Evolutionary conservation across 2,888 invertebrate genomes (phyloP).

Genomic region (Zaprionus obscuricornis): DNA sequence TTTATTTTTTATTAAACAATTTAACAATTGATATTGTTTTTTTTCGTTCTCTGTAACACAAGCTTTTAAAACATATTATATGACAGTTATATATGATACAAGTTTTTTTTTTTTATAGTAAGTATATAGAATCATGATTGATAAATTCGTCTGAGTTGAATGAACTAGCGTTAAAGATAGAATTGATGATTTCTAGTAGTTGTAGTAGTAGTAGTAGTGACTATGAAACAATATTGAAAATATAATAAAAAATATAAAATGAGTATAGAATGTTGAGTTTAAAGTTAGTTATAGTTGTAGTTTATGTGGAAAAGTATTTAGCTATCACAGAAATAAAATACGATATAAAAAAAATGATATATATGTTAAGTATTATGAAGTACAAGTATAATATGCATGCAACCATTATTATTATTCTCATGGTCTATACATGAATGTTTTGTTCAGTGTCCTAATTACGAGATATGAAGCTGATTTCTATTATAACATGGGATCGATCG

Average conservation of each 20-base stretch:
- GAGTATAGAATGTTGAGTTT: slow-evolving; percentile 12
- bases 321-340: slow-evolving; percentile 76
- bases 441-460: slow-evolving; percentile 72
- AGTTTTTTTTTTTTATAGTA: slow-evolving; percentile 45
- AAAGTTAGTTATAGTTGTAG: slow-evolving; percentile 8
- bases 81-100: slow-evolving; percentile 50
- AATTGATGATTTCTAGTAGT: slow-evolving; percentile 42
- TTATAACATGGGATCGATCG: slow-evolving; percentile 61
- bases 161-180: slow-evolving; percentile 49
- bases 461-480: slow-evolving; percentile 76
- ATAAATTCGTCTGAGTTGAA: slow-evolving; percentile 69
- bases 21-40: slow-evolving; percentile 58
- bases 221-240: slow-evolving; percentile 42
- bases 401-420: slow-evolving; percentile 8
- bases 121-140: slow-evolving; percentile 42
- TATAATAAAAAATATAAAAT: no score
- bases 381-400: slow-evolving; percentile 43
- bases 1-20: slow-evolving; percentile 68
- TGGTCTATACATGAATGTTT: slow-evolving; percentile 39
- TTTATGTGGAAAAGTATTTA: slow-evolving; percentile 60
- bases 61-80: slow-evolving; percentile 41
- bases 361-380: slow-evolving; percentile 66
- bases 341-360: slow-evolving; percentile 52
- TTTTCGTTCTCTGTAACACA: slow-evolving; percentile 66
- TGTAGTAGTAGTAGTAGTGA: no score